Evolutionary conservation across 1,140 invertebrate species (phyloP).

Genomic region (Sitobion miscanthi): DNA sequence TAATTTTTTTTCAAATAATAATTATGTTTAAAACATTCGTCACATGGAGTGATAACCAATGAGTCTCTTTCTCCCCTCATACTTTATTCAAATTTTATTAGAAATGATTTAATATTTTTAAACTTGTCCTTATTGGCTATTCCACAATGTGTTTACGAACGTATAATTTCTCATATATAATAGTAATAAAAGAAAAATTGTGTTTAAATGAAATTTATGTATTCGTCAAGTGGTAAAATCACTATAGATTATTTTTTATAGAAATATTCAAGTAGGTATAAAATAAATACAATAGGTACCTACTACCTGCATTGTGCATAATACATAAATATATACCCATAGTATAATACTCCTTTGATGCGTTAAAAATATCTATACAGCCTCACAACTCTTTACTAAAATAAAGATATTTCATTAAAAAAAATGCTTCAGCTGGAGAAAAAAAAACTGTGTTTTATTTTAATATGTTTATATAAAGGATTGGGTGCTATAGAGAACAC

Average conservation of each 20-base stretch:
- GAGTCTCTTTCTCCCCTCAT: neutral
- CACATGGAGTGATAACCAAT: neutral
- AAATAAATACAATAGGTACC: neutral
- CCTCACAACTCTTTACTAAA: neutral
- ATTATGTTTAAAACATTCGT: too few relatives aligned
- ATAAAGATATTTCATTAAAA: neutral
- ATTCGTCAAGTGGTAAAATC: neutral
- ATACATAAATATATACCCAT: neutral
- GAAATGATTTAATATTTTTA: neutral
- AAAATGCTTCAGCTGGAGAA: neutral
- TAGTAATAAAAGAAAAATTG: neutral
- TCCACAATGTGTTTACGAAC: neutral
- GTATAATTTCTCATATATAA: neutral
- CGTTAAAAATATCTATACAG: neutral
- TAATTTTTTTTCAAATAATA: too few relatives aligned
- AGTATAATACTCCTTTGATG: neutral
- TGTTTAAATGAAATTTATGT: neutral
- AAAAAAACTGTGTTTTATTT: neutral
- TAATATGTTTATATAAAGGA: neutral
- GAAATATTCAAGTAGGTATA: neutral
- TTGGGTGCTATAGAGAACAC: neutral
- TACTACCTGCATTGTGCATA: neutral
- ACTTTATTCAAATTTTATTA: neutral
- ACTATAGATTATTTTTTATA: neutral
- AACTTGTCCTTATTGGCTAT: neutral